Conservation (phyloP, 2,113 vertebrate genomes). For the Cryptotis parvus region DNA sequence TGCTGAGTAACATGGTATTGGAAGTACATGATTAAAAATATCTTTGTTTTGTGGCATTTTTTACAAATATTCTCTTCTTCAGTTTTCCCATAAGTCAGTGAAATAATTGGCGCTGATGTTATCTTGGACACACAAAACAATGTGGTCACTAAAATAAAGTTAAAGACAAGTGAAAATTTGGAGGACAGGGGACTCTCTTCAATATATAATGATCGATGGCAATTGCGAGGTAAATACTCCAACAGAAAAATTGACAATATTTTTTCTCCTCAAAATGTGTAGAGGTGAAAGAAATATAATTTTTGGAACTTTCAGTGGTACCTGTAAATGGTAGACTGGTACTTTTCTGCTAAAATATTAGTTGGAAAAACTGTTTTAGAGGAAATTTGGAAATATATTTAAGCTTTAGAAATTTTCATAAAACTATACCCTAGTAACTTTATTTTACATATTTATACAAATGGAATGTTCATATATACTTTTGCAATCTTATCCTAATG, state of each 20-base stretch:
- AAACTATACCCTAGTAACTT: not conserved
- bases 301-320: not conserved
- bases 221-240: constrained; percentile 36
- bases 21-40: not conserved
- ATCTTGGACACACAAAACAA: constrained; percentile 42
- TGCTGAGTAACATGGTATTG: not conserved
- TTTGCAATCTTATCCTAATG: not conserved
- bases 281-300: constrained; percentile 34
- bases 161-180: constrained; percentile 32
- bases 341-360: constrained; percentile 25
- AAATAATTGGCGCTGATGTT: not conserved
- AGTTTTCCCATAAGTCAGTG: not conserved
- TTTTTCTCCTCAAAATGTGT: not conserved
- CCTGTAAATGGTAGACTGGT: not conserved
- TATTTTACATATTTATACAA: constrained; percentile 17
- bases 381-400: constrained; percentile 34
- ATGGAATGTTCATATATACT: not conserved
- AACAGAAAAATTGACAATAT: constrained; percentile 45
- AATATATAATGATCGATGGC: not conserved
- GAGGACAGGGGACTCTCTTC: not conserved
- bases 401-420: constrained; percentile 18
- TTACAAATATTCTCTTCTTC: constrained; percentile 34
- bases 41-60: not conserved
- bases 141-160: not conserved
- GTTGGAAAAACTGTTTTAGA: constrained; percentile 17